These are phyloP conservation scores for Parotocinclus haroldoi DNA, from an alignment of 2,797 vertebrate species.

Conservation along the genomic window DNA sequence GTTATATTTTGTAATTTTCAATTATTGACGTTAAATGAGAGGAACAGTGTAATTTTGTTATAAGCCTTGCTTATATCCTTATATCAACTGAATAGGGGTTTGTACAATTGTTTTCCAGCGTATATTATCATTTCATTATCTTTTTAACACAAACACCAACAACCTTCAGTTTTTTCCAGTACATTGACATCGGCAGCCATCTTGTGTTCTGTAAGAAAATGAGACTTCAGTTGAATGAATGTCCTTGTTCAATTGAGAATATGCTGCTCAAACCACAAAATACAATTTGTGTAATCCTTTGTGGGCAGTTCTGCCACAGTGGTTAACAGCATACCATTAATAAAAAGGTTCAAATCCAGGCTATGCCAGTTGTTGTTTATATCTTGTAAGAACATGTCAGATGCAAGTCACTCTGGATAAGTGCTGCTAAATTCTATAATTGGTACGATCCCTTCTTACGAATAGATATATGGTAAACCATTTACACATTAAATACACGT, in stretches of 20 bases:
- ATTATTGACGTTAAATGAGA: neutral
- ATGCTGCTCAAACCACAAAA: neutral
- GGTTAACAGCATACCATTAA: no score
- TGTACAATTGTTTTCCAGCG: constrained; percentile 33
- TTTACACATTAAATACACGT: no score
- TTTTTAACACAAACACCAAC: constrained; percentile 24
- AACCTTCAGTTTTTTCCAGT: constrained; percentile 28
- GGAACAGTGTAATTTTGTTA: constrained; percentile 2
- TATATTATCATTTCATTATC: constrained; percentile 50
- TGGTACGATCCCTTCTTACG: no score
- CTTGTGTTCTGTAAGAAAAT: constrained; percentile 8
- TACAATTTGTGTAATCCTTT: constrained; percentile 16
- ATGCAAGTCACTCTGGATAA: no score
- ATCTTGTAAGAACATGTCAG: no score
- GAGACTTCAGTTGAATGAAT: neutral
- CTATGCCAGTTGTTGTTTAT: no score
- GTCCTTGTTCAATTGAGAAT: constrained; percentile 14
- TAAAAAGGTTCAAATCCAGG: no score
- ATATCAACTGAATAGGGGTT: constrained; percentile 16
- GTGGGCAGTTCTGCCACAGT: neutral
- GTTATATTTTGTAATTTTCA: constrained; percentile 29
- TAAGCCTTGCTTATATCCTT: constrained; percentile 34
- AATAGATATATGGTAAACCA: neutral
- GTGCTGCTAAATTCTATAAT: no score
- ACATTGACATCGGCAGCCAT: constrained; percentile 34